Evolutionary conservation across 2,797 vertebrate genomes (phyloP).

Genomic region (Diplodus puntazzo): DNA sequence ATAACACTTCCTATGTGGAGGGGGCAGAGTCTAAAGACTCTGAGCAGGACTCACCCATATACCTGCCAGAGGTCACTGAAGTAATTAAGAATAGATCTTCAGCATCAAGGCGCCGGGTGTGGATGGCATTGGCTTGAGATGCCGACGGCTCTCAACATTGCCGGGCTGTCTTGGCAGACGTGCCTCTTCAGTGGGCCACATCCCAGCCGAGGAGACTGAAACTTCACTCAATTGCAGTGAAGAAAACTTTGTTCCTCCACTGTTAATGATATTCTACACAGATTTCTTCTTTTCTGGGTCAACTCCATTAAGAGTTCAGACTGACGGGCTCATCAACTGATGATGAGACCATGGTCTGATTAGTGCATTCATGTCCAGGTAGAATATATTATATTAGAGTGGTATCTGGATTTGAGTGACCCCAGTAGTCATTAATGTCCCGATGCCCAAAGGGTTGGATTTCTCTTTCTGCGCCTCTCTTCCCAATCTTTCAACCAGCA

Average conservation of each 20-base stretch:
- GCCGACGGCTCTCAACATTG: no score
- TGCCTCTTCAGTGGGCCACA: neutral
- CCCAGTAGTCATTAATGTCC: constrained; percentile 75
- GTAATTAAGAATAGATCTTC: no score
- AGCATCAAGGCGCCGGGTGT: no score
- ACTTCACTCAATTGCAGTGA: constrained; percentile 11
- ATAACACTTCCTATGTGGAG: no score
- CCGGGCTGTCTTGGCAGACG: no score
- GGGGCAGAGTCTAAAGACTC: no score
- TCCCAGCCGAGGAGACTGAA: neutral
- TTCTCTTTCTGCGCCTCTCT: constrained; percentile 49
- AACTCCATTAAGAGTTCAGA: constrained; percentile 63
- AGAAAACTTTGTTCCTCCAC: constrained; percentile 28
- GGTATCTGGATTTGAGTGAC: constrained; percentile 61
- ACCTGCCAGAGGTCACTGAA: no score
- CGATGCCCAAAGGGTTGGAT: constrained; percentile 73
- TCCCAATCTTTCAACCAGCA: constrained; percentile 31
- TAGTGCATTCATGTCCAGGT: constrained; percentile 67
- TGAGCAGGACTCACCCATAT: no score
- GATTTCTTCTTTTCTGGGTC: constrained; percentile 72
- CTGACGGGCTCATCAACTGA: constrained; percentile 59
- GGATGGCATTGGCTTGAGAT: no score
- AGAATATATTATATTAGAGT: constrained; percentile 65
- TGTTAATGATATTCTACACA: constrained; percentile 32
- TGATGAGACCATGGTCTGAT: constrained; percentile 64